These are phyloP conservation scores for Mythimna vitellina DNA, from an alignment of 2,888 invertebrate genomes.

Conservation along the genomic window DNA sequence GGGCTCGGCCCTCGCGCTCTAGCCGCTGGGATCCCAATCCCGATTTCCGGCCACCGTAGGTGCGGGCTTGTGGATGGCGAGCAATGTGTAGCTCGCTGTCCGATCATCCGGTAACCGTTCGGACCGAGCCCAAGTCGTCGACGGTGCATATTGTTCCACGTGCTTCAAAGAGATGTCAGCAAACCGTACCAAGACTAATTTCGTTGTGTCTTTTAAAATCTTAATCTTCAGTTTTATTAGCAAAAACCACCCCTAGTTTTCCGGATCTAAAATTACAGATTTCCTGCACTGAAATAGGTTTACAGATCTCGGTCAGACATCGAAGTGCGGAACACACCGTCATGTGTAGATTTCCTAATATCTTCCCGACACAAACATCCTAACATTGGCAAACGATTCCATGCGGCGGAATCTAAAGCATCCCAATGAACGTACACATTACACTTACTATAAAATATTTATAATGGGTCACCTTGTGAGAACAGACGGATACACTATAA, in stretches of 20 bases:
- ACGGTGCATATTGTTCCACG: too few species aligned
- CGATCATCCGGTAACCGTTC: too few species aligned
- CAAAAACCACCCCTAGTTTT: not conserved
- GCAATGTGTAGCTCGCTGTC: too few species aligned
- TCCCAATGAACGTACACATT: conserved; percentile 56
- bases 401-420: conserved; percentile 52
- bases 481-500: conserved; percentile 69
- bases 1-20: too few species aligned
- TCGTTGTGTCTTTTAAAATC: not conserved
- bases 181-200: not conserved
- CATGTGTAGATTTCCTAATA: conserved; percentile 19
- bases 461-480: conserved; percentile 68
- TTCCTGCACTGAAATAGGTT: not conserved
- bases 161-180: too few species aligned
- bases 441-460: conserved; percentile 64
- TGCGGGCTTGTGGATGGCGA: too few species aligned
- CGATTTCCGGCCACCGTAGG: too few species aligned
- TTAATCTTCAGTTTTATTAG: not conserved
- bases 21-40: too few species aligned
- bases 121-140: too few species aligned
- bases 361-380: conserved; percentile 32
- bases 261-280: not conserved
- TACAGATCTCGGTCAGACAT: not conserved
- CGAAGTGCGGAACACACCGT: not conserved
- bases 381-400: conserved; percentile 43